phyloP scores from a whole-genome alignment of 2,113 vertebrate genomes.

The Triplophysa tibetana region DNA sequence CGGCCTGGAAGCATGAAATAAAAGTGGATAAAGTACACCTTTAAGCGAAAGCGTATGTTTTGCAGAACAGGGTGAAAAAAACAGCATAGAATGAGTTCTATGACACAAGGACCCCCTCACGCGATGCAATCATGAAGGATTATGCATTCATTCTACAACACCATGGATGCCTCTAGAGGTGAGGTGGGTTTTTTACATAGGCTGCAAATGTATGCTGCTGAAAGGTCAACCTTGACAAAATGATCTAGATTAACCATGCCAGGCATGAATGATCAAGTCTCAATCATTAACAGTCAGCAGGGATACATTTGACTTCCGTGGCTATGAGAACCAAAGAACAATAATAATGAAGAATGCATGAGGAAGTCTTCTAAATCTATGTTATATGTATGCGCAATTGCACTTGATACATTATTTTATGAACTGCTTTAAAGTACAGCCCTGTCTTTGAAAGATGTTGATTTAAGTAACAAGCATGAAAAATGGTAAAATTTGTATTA shows the following conservation, averaged over 20 bases:
- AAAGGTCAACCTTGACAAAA: conserved; percentile 47
- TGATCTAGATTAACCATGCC: conserved; percentile 37
- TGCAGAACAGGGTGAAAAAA: neutral
- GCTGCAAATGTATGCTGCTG: neutral
- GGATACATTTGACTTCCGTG: neutral
- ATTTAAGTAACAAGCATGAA: too few species aligned
- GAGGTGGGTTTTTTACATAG: neutral
- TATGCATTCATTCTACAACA: conserved; percentile 9
- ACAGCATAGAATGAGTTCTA: neutral
- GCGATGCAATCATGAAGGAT: neutral
- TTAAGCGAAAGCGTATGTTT: neutral
- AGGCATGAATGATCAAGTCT: conserved; percentile 23
- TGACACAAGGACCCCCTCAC: neutral
- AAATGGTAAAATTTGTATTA: too few species aligned
- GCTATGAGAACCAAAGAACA: neutral
- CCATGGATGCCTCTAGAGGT: conserved; percentile 7
- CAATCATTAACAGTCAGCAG: conserved; percentile 27
- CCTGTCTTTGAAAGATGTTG: too few species aligned
- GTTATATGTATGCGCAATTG: conserved; percentile 1
- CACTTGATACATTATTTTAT: neutral
- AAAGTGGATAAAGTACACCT: neutral
- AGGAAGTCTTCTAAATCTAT: neutral
- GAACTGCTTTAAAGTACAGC: too few species aligned
- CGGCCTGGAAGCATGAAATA: too few species aligned
- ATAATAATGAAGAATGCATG: neutral